These are phyloP conservation scores for Trididemnum nubilum DNA, from an alignment of 23 tunicate genomes.

Conservation along the genomic window DNA sequence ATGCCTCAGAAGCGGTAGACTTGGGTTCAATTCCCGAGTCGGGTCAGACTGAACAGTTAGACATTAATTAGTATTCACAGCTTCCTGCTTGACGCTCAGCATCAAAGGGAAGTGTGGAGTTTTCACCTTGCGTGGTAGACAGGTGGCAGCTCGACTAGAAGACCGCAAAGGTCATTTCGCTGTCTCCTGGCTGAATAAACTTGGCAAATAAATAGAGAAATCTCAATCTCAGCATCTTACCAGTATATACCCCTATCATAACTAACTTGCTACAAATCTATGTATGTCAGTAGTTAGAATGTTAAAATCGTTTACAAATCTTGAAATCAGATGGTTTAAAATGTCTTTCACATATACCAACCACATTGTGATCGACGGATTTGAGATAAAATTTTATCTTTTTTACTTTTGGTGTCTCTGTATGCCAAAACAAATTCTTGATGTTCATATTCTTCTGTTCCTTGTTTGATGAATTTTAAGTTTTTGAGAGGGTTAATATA, in stretches of 20 bases:
- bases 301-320: neutral
- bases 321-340: neutral
- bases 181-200: neutral
- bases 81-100: slow-evolving; percentile 4
- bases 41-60: neutral
- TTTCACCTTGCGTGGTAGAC: slow-evolving; percentile 2
- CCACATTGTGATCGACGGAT: neutral
- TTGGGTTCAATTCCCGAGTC: neutral
- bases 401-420: neutral
- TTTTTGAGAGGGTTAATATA: neutral
- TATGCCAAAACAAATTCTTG: neutral
- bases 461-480: neutral
- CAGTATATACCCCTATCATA: neutral
- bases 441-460: neutral
- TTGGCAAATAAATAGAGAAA: neutral
- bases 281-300: neutral
- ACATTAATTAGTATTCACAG: neutral
- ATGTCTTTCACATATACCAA: neutral
- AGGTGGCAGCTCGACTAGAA: slow-evolving; percentile 3
- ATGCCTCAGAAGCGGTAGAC: neutral
- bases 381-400: neutral
- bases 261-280: neutral
- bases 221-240: slow-evolving; percentile 1
- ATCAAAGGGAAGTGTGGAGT: slow-evolving; percentile 1
- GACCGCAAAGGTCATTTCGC: slow-evolving; percentile 3